Evolutionary conservation across 2,888 invertebrate species (phyloP), one percentile per base, ranked within the genome.

Genomic region (Acanthosepion esculentum): DNA sequence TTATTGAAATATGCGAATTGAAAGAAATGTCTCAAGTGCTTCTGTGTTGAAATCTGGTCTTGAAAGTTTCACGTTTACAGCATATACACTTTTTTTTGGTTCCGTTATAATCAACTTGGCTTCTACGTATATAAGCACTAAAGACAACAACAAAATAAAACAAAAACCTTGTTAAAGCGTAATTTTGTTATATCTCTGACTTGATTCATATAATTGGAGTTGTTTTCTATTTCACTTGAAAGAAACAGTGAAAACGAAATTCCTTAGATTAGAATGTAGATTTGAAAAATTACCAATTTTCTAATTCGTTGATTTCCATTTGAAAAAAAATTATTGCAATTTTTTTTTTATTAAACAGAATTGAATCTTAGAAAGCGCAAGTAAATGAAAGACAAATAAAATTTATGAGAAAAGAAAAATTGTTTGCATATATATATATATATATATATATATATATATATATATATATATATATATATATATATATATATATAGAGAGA

Each of bases 181-280:
- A 78, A 78, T 78, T 78, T 78, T 78, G 78, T 78, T 78, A 78
- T n/a, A 29, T 78, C 78, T 29, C 29, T 78, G n/a, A 78, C 78
- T 10, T 78, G 78, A 78, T n/a, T 78, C n/a, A 12, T 78, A 78
- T 78, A 78, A 78, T 78, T 59, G 59, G 26, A 59, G 59, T 59
- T 78, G 78, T 78, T 78, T 78, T n/a, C 78, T 12, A 78, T 33
- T 78, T 78, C 78, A 33, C n/a, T 78, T 78, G 78, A 78, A n/a
- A 78, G n/a, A n/a, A 78, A 78, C n/a, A 15, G 78, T 12, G 78
- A 78, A 78, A 78, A n/a, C 78, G n/a, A 78, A 78, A 78, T 78
- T 78, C 78, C 78, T 33, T n/a, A 78, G 78, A 78, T 78, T 78
- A 78, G 78, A 78, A 78, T 78, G 78, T 78, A 78, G 78, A 78